Conservation (phyloP, 1,140 invertebrate genomes). For the Oryctes rhinoceros region DNA sequence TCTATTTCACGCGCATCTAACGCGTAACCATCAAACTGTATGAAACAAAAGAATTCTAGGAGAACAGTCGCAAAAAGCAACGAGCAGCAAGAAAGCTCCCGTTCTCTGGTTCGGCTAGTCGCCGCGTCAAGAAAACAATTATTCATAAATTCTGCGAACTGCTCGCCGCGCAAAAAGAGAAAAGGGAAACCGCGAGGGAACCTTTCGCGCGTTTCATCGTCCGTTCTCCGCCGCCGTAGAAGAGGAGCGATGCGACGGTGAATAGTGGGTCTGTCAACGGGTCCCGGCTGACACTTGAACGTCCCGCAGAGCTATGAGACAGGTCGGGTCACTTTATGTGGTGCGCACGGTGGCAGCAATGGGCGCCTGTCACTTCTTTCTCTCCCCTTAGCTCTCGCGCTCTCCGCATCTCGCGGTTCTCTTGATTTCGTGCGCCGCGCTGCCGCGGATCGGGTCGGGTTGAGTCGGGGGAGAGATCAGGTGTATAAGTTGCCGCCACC, state of each 20-base stretch:
- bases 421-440: neutral
- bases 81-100: neutral
- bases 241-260: constrained; percentile 11
- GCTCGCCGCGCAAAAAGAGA: constrained; percentile 7
- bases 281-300: constrained; percentile 38
- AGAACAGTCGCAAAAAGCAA: neutral
- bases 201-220: neutral
- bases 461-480: constrained; percentile 12
- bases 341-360: constrained; percentile 40
- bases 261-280: constrained; percentile 40
- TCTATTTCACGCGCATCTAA: no score
- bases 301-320: constrained; percentile 42
- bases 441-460: neutral
- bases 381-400: neutral
- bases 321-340: constrained; percentile 39
- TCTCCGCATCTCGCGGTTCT: neutral
- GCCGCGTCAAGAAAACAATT: constrained; percentile 24
- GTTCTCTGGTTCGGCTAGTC: neutral
- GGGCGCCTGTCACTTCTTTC: constrained; percentile 40
- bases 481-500: neutral
- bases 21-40: no score
- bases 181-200: neutral
- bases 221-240: neutral
- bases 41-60: no score
- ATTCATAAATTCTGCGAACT: constrained; percentile 41